A percentile compares a stretch with the other conserved stretches of the same genome.
Evolutionary conservation across 1,140 invertebrate species (phyloP).

Genomic region (Brachystomella parvula): DNA sequence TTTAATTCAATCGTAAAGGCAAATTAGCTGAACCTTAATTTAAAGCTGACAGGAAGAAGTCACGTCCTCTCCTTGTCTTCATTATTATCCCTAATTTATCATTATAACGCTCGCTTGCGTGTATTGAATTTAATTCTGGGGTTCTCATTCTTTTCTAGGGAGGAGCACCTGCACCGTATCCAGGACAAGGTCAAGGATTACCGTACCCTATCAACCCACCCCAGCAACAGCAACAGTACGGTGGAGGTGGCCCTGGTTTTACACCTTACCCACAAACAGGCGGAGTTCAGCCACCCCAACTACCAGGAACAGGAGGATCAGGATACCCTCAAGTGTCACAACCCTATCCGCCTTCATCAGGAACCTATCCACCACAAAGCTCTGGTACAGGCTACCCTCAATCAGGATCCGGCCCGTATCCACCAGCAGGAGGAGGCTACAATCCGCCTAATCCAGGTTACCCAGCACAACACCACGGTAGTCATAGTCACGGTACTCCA

Average conservation of each 20-base stretch:
- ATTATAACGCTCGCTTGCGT: no score
- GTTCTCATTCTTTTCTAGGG: constrained; percentile 1
- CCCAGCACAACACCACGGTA: no score
- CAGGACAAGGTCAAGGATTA: constrained; percentile 1
- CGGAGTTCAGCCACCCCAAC: not conserved
- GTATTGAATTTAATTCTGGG: not conserved
- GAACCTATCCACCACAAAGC: constrained; percentile 6
- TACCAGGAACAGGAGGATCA: not conserved
- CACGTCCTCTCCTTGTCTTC: not conserved
- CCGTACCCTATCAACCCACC: not conserved
- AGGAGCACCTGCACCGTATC: not conserved
- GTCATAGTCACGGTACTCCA: no score
- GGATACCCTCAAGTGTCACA: not conserved
- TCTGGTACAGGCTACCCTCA: not conserved
- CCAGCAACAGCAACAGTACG: not conserved
- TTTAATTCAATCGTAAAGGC: not conserved
- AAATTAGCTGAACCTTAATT: not conserved
- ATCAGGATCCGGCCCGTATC: not conserved
- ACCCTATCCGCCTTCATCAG: not conserved
- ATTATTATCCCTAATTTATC: not conserved
- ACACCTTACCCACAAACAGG: constrained; percentile 1
- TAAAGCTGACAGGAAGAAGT: not conserved
- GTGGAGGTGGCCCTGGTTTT: not conserved
- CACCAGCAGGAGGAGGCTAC: not conserved
- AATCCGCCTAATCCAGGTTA: not conserved